These are phyloP conservation scores for Allophyes oxyacanthae DNA, from an alignment of 2,888 invertebrate genomes.

Conservation along the genomic window DNA sequence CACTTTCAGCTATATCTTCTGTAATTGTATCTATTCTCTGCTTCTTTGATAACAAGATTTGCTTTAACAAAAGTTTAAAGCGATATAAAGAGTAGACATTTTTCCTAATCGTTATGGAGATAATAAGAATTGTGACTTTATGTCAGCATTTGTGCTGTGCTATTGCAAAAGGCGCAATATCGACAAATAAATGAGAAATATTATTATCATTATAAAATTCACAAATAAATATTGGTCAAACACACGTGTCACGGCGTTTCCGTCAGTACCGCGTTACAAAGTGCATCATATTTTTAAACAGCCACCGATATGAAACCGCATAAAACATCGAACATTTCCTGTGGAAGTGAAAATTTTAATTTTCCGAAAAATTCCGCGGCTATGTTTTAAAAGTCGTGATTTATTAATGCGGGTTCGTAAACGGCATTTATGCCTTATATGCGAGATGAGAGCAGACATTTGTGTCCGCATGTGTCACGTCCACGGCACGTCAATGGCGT, in stretches of 20 bases:
- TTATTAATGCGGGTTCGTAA: constrained; percentile 80
- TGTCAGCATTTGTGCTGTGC: too few relatives aligned
- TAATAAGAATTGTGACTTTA: too few relatives aligned
- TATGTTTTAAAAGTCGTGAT: constrained; percentile 83
- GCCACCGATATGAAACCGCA: constrained; percentile 74
- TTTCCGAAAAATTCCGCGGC: constrained; percentile 74
- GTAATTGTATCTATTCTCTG: constrained; percentile 29
- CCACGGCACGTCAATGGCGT: constrained; percentile 63
- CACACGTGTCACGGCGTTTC: constrained; percentile 52
- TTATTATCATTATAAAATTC: constrained; percentile 10
- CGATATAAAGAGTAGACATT: too few relatives aligned
- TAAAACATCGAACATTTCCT: constrained; percentile 79
- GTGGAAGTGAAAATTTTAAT: constrained; percentile 79
- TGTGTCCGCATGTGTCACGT: constrained; percentile 64
- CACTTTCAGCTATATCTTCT: constrained; percentile 27
- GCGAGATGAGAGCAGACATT: constrained; percentile 71
- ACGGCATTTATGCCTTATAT: constrained; percentile 78
- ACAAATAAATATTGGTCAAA: constrained; percentile 47
- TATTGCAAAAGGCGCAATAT: too few relatives aligned
- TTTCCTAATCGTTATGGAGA: too few relatives aligned
- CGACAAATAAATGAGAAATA: too few relatives aligned
- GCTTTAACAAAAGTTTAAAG: too few relatives aligned
- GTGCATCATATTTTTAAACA: constrained; percentile 74
- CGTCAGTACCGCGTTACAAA: constrained; percentile 64
- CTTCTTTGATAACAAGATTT: constrained; percentile 14